Percentiles rank a stretch among this genome's conserved stretches.
phyloP scores from a whole-genome alignment of 1,140 invertebrate species.

The Eulimnadia texana region DNA sequence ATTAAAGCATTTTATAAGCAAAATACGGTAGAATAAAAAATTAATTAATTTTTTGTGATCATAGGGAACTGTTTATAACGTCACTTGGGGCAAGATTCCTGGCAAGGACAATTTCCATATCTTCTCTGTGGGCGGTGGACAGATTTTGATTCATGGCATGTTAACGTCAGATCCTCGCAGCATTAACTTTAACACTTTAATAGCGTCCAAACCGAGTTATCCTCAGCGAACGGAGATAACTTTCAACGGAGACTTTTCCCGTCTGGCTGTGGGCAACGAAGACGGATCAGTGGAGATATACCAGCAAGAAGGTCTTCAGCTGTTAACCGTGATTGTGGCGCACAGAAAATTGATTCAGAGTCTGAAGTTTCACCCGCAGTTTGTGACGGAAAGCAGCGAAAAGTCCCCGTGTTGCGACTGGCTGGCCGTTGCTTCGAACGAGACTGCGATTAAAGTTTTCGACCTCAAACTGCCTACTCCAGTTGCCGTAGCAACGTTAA shows the following conservation, averaged over 20 bases:
- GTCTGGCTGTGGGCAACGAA: slow-evolving; percentile 6
- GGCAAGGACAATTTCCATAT: neutral
- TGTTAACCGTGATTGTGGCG: slow-evolving; percentile 27
- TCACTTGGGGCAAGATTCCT: neutral
- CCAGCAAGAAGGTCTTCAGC: slow-evolving; percentile 21
- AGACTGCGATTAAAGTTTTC: slow-evolving; percentile 34
- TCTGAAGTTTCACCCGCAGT: slow-evolving; percentile 52
- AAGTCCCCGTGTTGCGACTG: slow-evolving; percentile 41
- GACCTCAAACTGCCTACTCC: slow-evolving; percentile 21
- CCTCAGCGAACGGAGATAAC: neutral
- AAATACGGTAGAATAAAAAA: no score
- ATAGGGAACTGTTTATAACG: slow-evolving; percentile 1
- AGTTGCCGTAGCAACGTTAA: slow-evolving; percentile 30
- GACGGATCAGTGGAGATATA: slow-evolving; percentile 22
- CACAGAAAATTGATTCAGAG: slow-evolving; percentile 44
- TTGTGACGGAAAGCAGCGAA: slow-evolving; percentile 37
- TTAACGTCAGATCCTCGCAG: neutral
- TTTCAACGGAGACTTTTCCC: slow-evolving; percentile 4
- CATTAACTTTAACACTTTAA: slow-evolving; percentile 7
- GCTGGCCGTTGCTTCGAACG: slow-evolving; percentile 44
- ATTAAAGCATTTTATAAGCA: no score
- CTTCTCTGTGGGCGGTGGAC: neutral
- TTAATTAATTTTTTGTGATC: neutral
- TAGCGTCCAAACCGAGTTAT: neutral
- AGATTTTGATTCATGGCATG: neutral